phyloP scores from a whole-genome alignment of 2,888 invertebrate species.

The Luperina testacea region DNA sequence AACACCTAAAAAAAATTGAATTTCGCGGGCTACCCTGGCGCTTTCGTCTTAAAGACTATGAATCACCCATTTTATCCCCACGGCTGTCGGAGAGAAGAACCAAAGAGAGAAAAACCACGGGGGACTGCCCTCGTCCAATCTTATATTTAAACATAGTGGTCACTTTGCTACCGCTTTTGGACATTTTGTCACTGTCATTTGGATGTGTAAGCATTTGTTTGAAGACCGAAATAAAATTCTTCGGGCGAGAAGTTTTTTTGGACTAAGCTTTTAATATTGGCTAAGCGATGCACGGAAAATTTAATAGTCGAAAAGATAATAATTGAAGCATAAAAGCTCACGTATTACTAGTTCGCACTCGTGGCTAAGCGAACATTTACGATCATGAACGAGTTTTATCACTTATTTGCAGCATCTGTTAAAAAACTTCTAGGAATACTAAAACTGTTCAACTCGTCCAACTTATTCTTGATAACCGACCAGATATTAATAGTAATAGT shows the following conservation, averaged over 20 bases:
- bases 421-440: conserved; percentile 18
- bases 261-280: background rate
- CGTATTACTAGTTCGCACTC: background rate
- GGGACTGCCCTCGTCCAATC: conserved; percentile 37
- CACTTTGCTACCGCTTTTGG: conserved; percentile 29
- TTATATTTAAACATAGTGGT: conserved; percentile 42
- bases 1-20: too few species aligned
- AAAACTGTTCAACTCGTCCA: conserved; percentile 29
- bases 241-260: background rate
- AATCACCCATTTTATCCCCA: conserved; percentile 45
- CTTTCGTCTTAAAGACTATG: conserved; percentile 43
- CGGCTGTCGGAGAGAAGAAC: conserved; percentile 16
- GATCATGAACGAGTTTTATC: conserved; percentile 17
- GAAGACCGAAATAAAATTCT: background rate
- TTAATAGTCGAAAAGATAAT: background rate
- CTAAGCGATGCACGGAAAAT: background rate
- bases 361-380: background rate
- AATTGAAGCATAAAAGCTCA: background rate
- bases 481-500: conserved; percentile 42
- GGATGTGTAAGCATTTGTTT: conserved; percentile 23
- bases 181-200: conserved; percentile 26
- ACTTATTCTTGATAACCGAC: conserved; percentile 20
- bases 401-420: conserved; percentile 19
- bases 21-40: too few species aligned
- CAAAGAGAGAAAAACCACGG: conserved; percentile 29